Conservation (phyloP, 1,140 invertebrate genomes). For the Antheraea mylitta region DNA sequence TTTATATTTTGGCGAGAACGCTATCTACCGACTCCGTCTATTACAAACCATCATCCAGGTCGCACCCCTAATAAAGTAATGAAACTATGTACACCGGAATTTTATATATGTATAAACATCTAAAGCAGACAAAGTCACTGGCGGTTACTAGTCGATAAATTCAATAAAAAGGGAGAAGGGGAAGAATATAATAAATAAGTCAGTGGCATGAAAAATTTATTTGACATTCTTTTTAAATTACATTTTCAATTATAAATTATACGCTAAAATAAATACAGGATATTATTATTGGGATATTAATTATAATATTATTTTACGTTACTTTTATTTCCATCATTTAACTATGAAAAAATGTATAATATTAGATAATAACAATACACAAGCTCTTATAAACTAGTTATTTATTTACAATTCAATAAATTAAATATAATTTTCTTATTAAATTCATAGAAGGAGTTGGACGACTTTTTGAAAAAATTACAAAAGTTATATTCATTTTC, state of each 20-base stretch:
- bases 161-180: too few relatives aligned
- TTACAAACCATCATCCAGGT: too few relatives aligned
- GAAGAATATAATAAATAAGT: constrained; percentile 32
- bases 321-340: constrained; percentile 11
- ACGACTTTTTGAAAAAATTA: not conserved
- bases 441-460: constrained; percentile 11
- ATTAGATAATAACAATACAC: constrained; percentile 2
- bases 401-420: constrained; percentile 12
- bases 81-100: too few relatives aligned
- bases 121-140: too few relatives aligned
- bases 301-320: constrained; percentile 2
- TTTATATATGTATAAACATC: too few relatives aligned
- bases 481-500: not conserved
- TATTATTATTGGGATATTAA: constrained; percentile 48
- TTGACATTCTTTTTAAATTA: constrained; percentile 73
- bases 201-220: constrained; percentile 77
- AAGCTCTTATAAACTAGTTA: constrained; percentile 7
- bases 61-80: too few relatives aligned
- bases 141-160: too few relatives aligned
- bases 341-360: constrained; percentile 11
- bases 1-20: too few relatives aligned
- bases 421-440: constrained; percentile 1
- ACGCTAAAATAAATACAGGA: constrained; percentile 77
- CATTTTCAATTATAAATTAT: constrained; percentile 51
- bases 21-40: too few relatives aligned